Percentiles rank a stretch among this genome's conserved stretches.
Conservation (phyloP, 1,140 invertebrate species). For the Cephus cinctus region DNA sequence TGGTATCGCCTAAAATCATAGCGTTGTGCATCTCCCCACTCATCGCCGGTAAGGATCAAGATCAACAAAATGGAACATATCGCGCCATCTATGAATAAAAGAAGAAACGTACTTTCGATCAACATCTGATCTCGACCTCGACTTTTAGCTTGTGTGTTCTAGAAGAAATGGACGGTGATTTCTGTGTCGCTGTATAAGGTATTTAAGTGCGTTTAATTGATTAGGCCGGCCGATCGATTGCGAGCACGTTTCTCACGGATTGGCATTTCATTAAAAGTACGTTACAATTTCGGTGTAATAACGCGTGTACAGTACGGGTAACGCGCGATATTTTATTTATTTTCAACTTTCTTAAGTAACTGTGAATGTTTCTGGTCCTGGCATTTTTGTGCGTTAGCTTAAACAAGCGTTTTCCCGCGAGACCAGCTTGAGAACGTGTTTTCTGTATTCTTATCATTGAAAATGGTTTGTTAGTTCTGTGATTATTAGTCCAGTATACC, state of each 20-base stretch:
- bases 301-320: neutral
- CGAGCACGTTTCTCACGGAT: neutral
- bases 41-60: no score
- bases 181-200: neutral
- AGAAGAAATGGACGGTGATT: slow-evolving; percentile 16
- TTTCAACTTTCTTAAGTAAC: neutral
- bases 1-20: no score
- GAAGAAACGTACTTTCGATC: slow-evolving; percentile 14
- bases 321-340: neutral
- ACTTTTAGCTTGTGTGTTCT: slow-evolving; percentile 21
- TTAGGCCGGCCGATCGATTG: neutral
- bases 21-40: no score
- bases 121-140: slow-evolving; percentile 25
- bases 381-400: neutral
- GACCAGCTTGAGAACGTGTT: no score
- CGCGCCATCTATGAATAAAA: slow-evolving; percentile 26
- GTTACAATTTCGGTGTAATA: no score
- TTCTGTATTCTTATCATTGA: no score
- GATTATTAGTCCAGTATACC: no score
- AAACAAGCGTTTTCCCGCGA: neutral
- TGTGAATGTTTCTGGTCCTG: neutral
- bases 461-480: no score
- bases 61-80: no score
- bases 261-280: no score
- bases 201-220: neutral